phyloP scores from a whole-genome alignment of 2,797 vertebrate genomes.

The Macropodus opercularis region DNA sequence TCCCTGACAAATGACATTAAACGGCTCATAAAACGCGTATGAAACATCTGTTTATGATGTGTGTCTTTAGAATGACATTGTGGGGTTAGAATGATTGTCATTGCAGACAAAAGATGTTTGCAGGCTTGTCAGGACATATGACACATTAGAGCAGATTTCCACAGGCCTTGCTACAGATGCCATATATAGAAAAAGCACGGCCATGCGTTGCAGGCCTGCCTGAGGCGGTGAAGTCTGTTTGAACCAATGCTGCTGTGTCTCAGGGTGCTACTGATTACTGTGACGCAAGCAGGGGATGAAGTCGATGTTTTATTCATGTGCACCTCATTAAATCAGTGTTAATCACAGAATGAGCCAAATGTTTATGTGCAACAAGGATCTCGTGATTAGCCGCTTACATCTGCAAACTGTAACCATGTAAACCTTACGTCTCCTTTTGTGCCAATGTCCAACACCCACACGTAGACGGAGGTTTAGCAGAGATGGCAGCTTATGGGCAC shows the following conservation, averaged over 20 bases:
- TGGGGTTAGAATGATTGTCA: slow-evolving; percentile 37
- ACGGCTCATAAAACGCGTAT: neutral
- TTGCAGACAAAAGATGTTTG: slow-evolving; percentile 43
- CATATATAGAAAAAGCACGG: slow-evolving; percentile 59
- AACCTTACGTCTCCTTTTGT: slow-evolving; percentile 10
- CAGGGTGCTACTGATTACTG: slow-evolving; percentile 15
- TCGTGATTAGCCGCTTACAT: slow-evolving; percentile 32
- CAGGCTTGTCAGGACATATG: slow-evolving; percentile 53
- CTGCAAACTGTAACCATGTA: slow-evolving; percentile 6
- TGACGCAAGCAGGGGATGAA: slow-evolving; percentile 24
- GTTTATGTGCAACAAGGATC: slow-evolving; percentile 36
- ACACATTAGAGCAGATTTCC: slow-evolving; percentile 44
- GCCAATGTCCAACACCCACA: neutral
- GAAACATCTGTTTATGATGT: slow-evolving; percentile 11
- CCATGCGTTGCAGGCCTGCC: slow-evolving; percentile 48
- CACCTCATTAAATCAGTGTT: slow-evolving; percentile 32
- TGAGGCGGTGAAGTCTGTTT: slow-evolving; percentile 31
- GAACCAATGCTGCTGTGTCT: slow-evolving; percentile 12
- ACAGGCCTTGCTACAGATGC: slow-evolving; percentile 44
- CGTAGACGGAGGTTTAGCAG: neutral
- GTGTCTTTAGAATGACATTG: slow-evolving; percentile 40
- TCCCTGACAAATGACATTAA: slow-evolving; percentile 7
- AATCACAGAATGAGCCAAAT: slow-evolving; percentile 39
- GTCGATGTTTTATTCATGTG: slow-evolving; percentile 39
- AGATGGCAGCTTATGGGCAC: neutral